phyloP scores from a whole-genome alignment of 2,797 vertebrate genomes.

The Pelochelys cantorii region DNA sequence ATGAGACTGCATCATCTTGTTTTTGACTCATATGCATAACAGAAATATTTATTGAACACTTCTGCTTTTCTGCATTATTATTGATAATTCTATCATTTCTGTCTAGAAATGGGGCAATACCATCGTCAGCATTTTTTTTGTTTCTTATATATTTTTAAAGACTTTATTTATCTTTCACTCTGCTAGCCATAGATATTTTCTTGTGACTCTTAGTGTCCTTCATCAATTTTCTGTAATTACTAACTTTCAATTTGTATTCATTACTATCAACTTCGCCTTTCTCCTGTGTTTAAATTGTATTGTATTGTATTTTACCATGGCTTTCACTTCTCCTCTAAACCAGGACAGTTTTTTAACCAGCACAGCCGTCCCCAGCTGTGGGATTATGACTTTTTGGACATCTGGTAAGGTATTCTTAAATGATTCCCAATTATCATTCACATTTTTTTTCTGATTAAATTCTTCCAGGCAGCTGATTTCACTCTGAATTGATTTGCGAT shows the following conservation, averaged over 20 bases:
- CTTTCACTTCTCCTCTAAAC: no score
- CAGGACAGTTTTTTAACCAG: no score
- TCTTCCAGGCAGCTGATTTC: neutral
- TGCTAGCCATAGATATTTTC: neutral
- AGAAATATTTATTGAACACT: neutral
- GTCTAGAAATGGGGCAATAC: neutral
- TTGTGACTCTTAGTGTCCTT: neutral
- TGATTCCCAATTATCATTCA: neutral
- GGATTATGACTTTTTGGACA: neutral
- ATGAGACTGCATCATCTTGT: neutral
- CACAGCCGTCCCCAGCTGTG: neutral
- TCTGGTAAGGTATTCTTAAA: neutral
- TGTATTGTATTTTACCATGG: no score
- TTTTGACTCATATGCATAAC: neutral
- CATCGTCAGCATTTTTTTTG: neutral
- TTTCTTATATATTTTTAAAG: neutral
- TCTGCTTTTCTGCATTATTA: neutral
- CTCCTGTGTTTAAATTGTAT: neutral
- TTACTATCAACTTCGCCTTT: neutral
- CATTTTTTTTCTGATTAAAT: neutral
- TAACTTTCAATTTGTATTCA: neutral
- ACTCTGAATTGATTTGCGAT: neutral
- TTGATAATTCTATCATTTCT: neutral
- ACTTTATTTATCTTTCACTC: neutral
- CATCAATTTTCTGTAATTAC: neutral